phyloP scores from a whole-genome alignment of 2,113 vertebrate species.

The Chaetodon auriga region DNA sequence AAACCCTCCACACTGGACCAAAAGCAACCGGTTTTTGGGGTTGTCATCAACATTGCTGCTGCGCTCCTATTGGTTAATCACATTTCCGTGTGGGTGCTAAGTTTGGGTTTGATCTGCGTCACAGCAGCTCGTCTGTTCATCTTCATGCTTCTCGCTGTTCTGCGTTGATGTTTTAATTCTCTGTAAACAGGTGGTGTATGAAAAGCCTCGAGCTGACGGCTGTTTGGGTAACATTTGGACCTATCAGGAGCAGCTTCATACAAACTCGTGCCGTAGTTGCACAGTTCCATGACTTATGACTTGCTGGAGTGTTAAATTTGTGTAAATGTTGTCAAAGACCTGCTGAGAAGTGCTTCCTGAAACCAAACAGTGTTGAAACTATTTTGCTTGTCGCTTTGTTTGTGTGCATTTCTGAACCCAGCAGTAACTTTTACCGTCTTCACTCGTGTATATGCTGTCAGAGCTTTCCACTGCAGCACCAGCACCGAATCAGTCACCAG shows the following conservation, averaged over 20 bases:
- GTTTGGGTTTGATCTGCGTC: not conserved
- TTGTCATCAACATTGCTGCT: not conserved
- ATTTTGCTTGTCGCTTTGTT: not conserved
- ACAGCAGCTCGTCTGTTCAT: not conserved
- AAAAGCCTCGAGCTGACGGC: not conserved
- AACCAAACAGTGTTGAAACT: not conserved
- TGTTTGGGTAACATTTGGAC: not conserved
- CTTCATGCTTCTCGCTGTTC: not conserved
- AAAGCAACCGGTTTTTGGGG: too few species aligned
- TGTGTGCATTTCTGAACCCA: not conserved
- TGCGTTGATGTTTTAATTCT: not conserved
- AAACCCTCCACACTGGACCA: too few species aligned
- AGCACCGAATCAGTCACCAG: constrained; percentile 39
- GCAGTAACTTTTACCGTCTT: not conserved
- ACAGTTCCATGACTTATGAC: not conserved
- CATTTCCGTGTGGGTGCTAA: not conserved
- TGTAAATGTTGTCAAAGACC: not conserved
- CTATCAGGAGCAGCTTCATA: not conserved
- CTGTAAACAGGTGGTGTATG: not conserved
- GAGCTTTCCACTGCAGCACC: constrained; percentile 15
- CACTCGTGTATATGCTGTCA: not conserved
- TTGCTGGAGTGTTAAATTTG: not conserved
- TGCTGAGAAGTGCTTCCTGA: not conserved
- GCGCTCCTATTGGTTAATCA: too few species aligned
- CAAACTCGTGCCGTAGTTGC: not conserved